Percentiles rank a stretch among this genome's conserved stretches.
Evolutionary conservation across 2,113 vertebrate species (phyloP).

Genomic region (Petromus typicus): DNA sequence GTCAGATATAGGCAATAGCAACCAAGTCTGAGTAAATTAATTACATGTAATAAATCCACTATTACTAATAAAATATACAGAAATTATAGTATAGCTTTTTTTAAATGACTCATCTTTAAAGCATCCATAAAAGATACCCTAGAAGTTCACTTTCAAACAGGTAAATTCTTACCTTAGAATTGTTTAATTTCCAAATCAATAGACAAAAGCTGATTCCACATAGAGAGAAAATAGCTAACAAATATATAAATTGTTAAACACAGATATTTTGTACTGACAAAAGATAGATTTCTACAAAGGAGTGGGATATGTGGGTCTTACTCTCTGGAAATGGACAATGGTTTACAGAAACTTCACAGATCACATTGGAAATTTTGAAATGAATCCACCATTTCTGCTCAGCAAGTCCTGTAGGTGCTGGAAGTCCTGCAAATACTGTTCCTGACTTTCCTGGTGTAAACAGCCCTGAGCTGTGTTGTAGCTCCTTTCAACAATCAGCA

Average conservation of each 20-base stretch:
- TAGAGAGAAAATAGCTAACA: background rate
- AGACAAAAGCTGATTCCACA: background rate
- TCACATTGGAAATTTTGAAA: background rate
- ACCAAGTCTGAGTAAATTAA: constrained; percentile 51
- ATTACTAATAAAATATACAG: constrained; percentile 48
- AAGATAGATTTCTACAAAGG: constrained; percentile 30
- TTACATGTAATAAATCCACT: background rate
- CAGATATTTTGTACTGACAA: background rate
- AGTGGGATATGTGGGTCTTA: background rate
- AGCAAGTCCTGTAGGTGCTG: background rate
- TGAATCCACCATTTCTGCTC: background rate
- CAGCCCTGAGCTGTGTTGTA: background rate
- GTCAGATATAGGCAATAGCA: constrained; percentile 9
- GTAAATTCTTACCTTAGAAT: constrained; percentile 62
- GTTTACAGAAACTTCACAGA: background rate
- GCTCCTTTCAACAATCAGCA: background rate
- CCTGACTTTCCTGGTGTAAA: background rate
- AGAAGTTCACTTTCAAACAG: constrained; percentile 28
- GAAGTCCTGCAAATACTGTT: background rate
- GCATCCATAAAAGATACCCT: background rate
- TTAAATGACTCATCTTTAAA: constrained; percentile 22
- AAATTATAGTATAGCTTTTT: background rate
- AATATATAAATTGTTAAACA: background rate
- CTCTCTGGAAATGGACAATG: background rate
- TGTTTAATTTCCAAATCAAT: background rate